Evolutionary conservation across 2,888 invertebrate genomes (phyloP).

Genomic region (Temnothorax rugatulus): DNA sequence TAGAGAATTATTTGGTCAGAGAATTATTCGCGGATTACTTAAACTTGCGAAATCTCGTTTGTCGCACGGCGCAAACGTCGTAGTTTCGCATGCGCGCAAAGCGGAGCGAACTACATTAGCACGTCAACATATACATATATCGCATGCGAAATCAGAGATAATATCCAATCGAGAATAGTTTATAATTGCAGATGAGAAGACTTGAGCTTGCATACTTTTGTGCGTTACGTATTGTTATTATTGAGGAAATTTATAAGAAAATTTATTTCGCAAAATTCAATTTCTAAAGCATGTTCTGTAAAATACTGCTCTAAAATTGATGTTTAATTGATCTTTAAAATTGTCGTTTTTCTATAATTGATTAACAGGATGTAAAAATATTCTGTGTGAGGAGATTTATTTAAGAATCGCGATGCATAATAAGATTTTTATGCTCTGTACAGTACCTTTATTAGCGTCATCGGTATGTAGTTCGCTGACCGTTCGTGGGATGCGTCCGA

Average conservation of each 20-base stretch:
- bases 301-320: not conserved
- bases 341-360: not conserved
- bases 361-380: conserved; percentile 20
- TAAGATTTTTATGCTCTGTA: not conserved
- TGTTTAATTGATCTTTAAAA: not conserved
- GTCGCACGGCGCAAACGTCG: not conserved
- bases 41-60: conserved; percentile 34
- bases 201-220: not conserved
- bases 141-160: conserved; percentile 9
- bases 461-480: conserved; percentile 34
- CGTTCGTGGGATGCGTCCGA: conserved; percentile 7
- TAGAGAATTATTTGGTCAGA: too few species aligned
- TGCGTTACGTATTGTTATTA: not conserved
- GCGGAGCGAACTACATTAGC: not conserved
- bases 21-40: conserved; percentile 6
- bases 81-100: conserved; percentile 29
- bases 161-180: conserved; percentile 13
- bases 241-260: not conserved
- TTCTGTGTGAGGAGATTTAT: not conserved
- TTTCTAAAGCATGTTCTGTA: not conserved
- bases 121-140: not conserved
- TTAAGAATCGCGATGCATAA: not conserved
- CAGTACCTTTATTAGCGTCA: conserved; percentile 19
- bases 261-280: conserved; percentile 12
- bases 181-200: not conserved